Conservation (phyloP, 2,113 vertebrate genomes). For the Isurus oxyrinchus region DNA sequence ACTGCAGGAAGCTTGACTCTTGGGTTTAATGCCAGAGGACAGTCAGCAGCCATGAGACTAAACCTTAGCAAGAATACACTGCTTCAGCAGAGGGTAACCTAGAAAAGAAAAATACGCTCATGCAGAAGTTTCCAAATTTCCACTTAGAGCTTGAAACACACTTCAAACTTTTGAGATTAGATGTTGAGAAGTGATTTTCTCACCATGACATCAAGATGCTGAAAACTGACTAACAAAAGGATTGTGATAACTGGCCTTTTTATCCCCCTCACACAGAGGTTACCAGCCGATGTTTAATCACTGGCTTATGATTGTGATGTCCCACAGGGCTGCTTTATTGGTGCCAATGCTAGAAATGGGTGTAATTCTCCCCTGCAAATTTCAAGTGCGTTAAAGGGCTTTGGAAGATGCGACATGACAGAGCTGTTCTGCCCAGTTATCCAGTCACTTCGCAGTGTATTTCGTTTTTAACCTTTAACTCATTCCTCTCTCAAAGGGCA, state of each 20-base stretch:
- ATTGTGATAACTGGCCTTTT: not conserved
- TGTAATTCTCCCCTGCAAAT: not conserved
- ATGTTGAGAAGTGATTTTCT: not conserved
- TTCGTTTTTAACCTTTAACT: not conserved
- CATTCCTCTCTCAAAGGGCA: not conserved
- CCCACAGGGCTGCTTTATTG: not conserved
- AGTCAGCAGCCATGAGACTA: not conserved
- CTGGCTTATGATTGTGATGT: not conserved
- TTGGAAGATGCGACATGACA: not conserved
- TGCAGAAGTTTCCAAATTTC: not conserved
- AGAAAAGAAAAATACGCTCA: not conserved
- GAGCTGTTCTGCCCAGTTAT: not conserved
- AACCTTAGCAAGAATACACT: not conserved
- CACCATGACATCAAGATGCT: not conserved
- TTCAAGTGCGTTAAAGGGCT: not conserved
- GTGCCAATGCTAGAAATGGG: too few relatives aligned
- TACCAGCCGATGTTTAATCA: not conserved
- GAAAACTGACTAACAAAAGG: not conserved
- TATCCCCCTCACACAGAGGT: not conserved
- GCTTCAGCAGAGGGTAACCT: not conserved
- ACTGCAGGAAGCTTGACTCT: not conserved
- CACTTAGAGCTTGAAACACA: not conserved
- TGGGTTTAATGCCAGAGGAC: not conserved
- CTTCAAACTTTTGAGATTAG: not conserved
- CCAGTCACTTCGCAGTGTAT: not conserved